These are phyloP conservation scores for Anomalospiza imberbis DNA, from an alignment of 2,797 vertebrate genomes.

Conservation along the genomic window DNA sequence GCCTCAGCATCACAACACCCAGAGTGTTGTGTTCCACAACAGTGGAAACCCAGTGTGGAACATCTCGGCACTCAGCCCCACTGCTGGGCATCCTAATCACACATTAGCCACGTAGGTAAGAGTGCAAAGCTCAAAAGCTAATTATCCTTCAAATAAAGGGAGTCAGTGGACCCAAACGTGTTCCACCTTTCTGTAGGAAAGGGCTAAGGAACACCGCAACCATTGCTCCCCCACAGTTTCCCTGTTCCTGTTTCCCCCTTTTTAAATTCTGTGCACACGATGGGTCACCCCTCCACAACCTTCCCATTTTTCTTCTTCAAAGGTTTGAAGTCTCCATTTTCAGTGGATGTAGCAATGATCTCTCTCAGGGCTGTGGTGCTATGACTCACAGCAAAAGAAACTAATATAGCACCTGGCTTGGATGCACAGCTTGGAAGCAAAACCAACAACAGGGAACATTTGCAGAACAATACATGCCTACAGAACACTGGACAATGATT, in stretches of 20 bases:
- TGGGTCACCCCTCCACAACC: background rate
- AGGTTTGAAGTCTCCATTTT: background rate
- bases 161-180: background rate
- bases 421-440: background rate
- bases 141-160: background rate
- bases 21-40: background rate
- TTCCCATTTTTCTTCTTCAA: background rate
- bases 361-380: background rate
- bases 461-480: background rate
- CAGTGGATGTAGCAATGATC: background rate
- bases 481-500: background rate
- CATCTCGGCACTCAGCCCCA: background rate
- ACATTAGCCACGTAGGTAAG: rapidly evolving
- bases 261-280: rapidly evolving
- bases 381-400: background rate
- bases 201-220: background rate
- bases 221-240: no score
- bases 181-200: background rate
- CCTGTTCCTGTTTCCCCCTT: rapidly evolving
- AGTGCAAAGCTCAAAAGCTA: background rate
- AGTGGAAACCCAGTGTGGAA: background rate
- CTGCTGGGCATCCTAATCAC: background rate
- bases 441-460: background rate
- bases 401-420: background rate
- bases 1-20: background rate